Evolutionary conservation across 2,797 vertebrate species (phyloP), one percentile per base, ranked within the genome.

Genomic region (Sebastes paucispinis): DNA sequence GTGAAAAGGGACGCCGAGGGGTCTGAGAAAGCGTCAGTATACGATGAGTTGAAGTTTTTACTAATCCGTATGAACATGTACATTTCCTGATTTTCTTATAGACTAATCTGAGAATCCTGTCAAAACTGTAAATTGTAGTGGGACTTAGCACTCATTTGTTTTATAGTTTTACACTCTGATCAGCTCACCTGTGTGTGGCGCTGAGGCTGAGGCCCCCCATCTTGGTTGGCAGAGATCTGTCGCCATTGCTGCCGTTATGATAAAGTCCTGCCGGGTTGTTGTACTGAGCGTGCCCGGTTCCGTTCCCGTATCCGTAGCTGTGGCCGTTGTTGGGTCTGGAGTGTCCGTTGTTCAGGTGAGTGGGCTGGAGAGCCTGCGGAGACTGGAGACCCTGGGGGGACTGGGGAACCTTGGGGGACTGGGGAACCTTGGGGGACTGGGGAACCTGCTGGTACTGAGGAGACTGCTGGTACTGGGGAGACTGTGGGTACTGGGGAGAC

Each of bases 171-270:
- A 31, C 22, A 16, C 14, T 59, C 43, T 25, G 24, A 67, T 8
- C 7, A 5, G 10, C 88, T 90, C 69, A 98, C 98, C 97, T 98
- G 81, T 96, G 95, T 31, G 95, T 88, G 81, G 96, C 88, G 63
- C 95, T 83, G 77, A 99, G 93, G 69, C 94, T 96, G 75, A 99
- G 96, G 36, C 94, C 87, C 3, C 96, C 94, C 96, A 99, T 96
- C 91, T 98, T 97, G 87, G 91, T 93, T 0, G 96, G 95, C 65
- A 99, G 93, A 16, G 82, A 88, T 10, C 92, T 32, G 67, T 98
- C 97, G 1, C 90, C 92, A 9, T 96, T 95, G 92, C 87, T 93
- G 75, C 88, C 88, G 24, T 94, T 97, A 77, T 94, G 94, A 1
- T 96, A 96, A 13, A 97, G 96, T 73, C 92, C 93, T 1, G 93